These are phyloP conservation scores for Caenorhabditis drosophilae DNA, from an alignment of 2,888 invertebrate genomes.

Conservation along the genomic window DNA sequence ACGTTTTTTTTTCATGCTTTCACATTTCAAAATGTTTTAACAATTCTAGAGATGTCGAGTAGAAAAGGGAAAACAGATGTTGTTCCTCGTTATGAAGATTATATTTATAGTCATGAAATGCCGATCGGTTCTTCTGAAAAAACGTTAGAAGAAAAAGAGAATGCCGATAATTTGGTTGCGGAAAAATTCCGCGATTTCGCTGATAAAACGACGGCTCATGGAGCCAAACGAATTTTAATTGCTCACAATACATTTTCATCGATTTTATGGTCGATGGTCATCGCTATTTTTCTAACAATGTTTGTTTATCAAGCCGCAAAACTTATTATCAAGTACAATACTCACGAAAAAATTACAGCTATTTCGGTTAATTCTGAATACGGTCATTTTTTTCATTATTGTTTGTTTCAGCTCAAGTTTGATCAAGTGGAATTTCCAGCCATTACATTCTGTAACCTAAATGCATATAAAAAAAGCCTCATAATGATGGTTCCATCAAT, in stretches of 20 bases:
- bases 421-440: slow-evolving; percentile 59
- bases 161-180: neutral
- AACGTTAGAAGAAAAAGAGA: slow-evolving; percentile 5
- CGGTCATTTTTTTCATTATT: neutral
- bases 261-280: slow-evolving; percentile 40
- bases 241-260: slow-evolving; percentile 29
- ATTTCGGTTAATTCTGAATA: slow-evolving; percentile 40
- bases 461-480: slow-evolving; percentile 54
- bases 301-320: slow-evolving; percentile 34
- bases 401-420: slow-evolving; percentile 54
- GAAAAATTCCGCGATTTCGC: slow-evolving; percentile 37
- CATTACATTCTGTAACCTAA: slow-evolving; percentile 58
- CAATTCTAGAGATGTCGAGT: slow-evolving; percentile 12
- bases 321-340: slow-evolving; percentile 37
- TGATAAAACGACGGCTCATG: slow-evolving; percentile 58
- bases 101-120: slow-evolving; percentile 40
- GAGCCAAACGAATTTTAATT: slow-evolving; percentile 49
- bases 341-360: slow-evolving; percentile 53
- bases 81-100: slow-evolving; percentile 24
- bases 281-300: slow-evolving; percentile 29
- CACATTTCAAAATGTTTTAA: neutral
- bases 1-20: neutral
- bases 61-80: slow-evolving; percentile 23
- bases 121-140: slow-evolving; percentile 14
- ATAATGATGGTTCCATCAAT: slow-evolving; percentile 57